Percentiles rank a stretch among this genome's conserved stretches.
Conservation (phyloP, 2,797 vertebrate genomes). For the Spheniscus humboldti region DNA sequence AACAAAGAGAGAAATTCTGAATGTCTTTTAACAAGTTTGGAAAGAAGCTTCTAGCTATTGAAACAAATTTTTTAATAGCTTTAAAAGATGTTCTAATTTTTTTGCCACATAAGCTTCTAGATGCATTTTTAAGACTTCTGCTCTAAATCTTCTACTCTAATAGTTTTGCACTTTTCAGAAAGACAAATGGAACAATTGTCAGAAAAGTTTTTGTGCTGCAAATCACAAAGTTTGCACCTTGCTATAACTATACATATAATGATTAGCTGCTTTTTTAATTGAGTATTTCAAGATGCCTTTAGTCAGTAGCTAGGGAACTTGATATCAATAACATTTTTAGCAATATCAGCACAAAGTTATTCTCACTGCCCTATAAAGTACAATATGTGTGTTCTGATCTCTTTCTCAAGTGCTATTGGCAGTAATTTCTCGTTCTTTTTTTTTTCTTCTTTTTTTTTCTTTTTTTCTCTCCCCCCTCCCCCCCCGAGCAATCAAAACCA, state of each 20-base stretch:
- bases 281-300: not conserved
- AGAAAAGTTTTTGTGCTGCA: not conserved
- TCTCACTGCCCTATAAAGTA: not conserved
- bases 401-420: not conserved
- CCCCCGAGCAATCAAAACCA: not conserved
- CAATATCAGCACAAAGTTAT: not conserved
- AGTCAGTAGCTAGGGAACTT: not conserved
- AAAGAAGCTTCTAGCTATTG: not conserved
- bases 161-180: slow-evolving; percentile 4
- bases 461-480: too few relatives aligned
- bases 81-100: not conserved
- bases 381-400: not conserved
- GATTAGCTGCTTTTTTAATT: not conserved
- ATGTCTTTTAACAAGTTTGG: not conserved
- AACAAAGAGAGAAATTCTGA: not conserved
- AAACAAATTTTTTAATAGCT: not conserved
- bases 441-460: too few relatives aligned
- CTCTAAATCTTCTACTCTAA: not conserved
- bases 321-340: not conserved
- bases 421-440: not conserved
- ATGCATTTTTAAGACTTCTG: not conserved
- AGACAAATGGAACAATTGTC: not conserved
- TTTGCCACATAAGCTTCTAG: not conserved
- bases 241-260: not conserved
- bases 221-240: not conserved